Percentiles rank a stretch among this genome's conserved stretches.
Evolutionary conservation across 1,140 invertebrate species (phyloP).

Genomic region (Parapsyche elsis): DNA sequence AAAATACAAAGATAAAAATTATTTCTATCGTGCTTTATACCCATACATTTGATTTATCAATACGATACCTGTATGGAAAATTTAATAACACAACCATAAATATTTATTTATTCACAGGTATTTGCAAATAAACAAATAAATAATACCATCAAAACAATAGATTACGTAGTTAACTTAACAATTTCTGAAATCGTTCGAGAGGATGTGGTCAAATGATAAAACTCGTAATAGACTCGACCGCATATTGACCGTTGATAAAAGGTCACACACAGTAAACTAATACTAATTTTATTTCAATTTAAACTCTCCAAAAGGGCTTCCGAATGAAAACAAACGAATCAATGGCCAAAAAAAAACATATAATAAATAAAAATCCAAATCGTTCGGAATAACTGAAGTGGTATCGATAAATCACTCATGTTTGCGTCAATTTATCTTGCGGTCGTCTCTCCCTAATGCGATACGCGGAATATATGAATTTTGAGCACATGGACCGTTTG

Average conservation of each 20-base stretch:
- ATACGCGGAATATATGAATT: slow-evolving; percentile 7
- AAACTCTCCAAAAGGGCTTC: no score
- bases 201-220: slow-evolving; percentile 18
- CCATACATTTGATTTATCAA: no score
- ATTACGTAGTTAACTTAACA: no score
- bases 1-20: no score
- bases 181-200: background rate
- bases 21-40: no score
- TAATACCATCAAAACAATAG: no score
- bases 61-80: no score
- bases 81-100: no score
- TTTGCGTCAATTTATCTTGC: background rate
- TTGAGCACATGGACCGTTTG: background rate
- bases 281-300: background rate
- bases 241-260: background rate
- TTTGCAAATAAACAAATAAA: no score
- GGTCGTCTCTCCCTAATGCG: background rate
- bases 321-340: background rate
- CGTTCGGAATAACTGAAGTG: background rate
- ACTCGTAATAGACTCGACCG: background rate
- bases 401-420: background rate
- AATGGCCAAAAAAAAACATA: background rate
- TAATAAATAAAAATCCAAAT: background rate
- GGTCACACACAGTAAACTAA: background rate
- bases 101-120: no score